phyloP scores from a whole-genome alignment of 2,888 invertebrate genomes.

The Dynastes maya region DNA sequence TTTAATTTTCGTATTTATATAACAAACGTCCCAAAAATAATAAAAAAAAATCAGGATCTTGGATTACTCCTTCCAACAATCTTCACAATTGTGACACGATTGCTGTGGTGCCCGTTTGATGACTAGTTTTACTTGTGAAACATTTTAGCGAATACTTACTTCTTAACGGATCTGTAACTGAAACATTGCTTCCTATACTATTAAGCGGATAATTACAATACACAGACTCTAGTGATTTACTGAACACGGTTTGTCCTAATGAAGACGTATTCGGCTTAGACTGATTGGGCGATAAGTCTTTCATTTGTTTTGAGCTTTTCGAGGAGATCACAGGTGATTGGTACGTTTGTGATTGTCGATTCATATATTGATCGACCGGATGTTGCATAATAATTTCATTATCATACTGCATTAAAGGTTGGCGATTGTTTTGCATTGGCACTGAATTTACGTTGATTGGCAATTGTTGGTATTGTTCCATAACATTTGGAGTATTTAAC shows the following conservation, averaged over 20 bases:
- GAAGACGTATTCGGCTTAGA: slow-evolving; percentile 45
- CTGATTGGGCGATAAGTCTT: slow-evolving; percentile 52
- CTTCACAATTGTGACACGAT: not conserved
- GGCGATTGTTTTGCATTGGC: slow-evolving; percentile 57
- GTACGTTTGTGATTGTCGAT: slow-evolving; percentile 48
- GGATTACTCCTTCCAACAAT: too few species aligned
- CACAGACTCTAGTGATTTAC: slow-evolving; percentile 52
- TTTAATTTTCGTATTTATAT: too few species aligned
- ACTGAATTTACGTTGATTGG: slow-evolving; percentile 54
- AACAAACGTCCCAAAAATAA: too few species aligned
- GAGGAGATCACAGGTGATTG: slow-evolving; percentile 60
- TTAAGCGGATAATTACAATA: slow-evolving; percentile 52
- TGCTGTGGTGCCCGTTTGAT: not conserved
- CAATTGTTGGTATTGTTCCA: slow-evolving; percentile 66
- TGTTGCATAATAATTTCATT: slow-evolving; percentile 56
- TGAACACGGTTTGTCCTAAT: slow-evolving; percentile 45
- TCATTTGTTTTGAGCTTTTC: slow-evolving; percentile 60
- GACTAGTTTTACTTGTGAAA: not conserved
- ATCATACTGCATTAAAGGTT: slow-evolving; percentile 51
- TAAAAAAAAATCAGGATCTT: too few species aligned
- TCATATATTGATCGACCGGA: slow-evolving; percentile 52
- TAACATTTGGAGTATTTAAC: slow-evolving; percentile 54
- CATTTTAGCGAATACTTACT: slow-evolving; percentile 46
- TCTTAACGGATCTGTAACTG: slow-evolving; percentile 52
- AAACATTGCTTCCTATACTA: slow-evolving; percentile 48